Percentiles rank a stretch among this genome's conserved stretches.
phyloP scores from a whole-genome alignment of 2,113 vertebrate genomes.

The Pseudopodoces humilis region DNA sequence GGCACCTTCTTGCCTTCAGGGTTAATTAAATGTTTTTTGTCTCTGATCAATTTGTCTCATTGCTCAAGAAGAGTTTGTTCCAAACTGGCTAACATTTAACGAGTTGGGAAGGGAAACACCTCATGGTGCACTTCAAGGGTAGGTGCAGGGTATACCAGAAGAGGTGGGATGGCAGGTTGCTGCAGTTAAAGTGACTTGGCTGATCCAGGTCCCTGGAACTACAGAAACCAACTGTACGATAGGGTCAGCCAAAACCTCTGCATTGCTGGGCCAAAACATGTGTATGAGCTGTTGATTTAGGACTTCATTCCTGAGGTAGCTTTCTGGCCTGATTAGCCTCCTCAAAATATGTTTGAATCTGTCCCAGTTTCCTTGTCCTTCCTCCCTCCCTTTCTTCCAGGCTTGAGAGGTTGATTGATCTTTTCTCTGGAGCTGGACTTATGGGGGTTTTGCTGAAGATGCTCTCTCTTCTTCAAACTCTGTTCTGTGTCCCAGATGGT shows the following conservation, averaged over 20 bases:
- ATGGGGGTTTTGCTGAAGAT: not conserved
- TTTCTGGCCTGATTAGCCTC: not conserved
- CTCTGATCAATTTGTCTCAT: not conserved
- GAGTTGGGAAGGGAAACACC: not conserved
- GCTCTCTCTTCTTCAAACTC: not conserved
- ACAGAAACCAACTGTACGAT: accelerated
- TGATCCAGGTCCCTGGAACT: not conserved
- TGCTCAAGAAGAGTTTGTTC: not conserved
- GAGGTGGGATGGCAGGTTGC: not conserved
- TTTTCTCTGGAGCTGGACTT: not conserved
- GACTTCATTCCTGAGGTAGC: not conserved
- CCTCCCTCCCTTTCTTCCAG: not conserved
- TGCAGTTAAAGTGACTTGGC: not conserved
- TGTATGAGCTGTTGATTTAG: not conserved
- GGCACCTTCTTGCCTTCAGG: conserved; percentile 2
- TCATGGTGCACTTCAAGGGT: not conserved
- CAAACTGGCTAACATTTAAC: not conserved
- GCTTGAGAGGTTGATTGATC: not conserved
- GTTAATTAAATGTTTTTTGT: conserved; percentile 9
- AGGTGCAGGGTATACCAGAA: not conserved
- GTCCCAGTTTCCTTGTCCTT: not conserved
- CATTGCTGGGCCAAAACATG: not conserved
- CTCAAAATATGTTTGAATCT: not conserved
- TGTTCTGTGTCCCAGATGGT: conserved; percentile 78
- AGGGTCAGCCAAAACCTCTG: not conserved